These are phyloP conservation scores for Rhinichthys osculus DNA, from an alignment of 2,797 vertebrate genomes.

Conservation along the genomic window DNA sequence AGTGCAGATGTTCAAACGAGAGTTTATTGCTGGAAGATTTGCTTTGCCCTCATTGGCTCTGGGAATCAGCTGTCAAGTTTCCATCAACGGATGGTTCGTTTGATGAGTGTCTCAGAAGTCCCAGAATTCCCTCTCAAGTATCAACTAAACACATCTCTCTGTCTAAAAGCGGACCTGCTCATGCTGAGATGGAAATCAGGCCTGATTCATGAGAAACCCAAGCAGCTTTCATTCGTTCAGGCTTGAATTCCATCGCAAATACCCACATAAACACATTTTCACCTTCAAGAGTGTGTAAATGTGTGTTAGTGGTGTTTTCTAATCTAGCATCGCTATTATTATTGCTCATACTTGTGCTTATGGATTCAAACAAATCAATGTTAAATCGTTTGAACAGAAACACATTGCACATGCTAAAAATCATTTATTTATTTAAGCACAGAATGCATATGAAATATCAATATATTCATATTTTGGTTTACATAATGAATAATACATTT, in stretches of 20 bases:
- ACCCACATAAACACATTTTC: background rate
- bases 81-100: background rate
- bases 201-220: background rate
- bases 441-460: background rate
- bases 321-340: background rate
- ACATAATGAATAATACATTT: background rate
- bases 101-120: constrained; percentile 7
- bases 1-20: background rate
- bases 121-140: background rate
- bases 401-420: background rate
- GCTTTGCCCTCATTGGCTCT: background rate
- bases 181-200: background rate
- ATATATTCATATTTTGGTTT: background rate
- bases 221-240: background rate
- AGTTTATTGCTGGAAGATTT: background rate
- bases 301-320: background rate
- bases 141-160: background rate
- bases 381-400: background rate
- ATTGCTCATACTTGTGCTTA: background rate
- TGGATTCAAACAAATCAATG: background rate
- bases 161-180: background rate
- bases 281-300: too few species aligned
- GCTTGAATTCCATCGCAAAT: too few species aligned
- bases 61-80: background rate
- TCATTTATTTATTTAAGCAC: background rate